Base-by-base conservation (phyloP, 1,140 invertebrate species). In the Octopus sinensis region DNA sequence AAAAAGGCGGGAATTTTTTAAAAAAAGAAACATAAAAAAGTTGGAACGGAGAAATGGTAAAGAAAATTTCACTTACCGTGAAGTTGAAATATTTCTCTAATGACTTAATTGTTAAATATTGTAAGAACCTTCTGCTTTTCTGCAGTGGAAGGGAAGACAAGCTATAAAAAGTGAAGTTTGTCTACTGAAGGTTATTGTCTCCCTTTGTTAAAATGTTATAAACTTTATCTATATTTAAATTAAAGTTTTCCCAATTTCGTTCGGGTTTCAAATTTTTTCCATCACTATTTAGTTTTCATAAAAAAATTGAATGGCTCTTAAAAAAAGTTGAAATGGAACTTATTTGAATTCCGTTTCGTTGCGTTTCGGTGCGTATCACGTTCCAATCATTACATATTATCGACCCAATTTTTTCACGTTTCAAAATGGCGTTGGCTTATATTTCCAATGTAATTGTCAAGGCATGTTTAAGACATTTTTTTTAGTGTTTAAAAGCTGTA, bases 81-180 rank as follows among this genome's bases (percentile, higher is more conserved):
- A 73, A 73, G 9, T 73, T 73, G 17, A 73, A 73, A 17, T 73
- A 10, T 6, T 73, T 23, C 30, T 73, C 68, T n/a, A n/a, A 13
- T 73, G 68, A 73, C 68, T 73, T 73, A 73, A 73, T 73, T 73
- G 68, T n/a, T 23, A 73, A 73, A 73, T 73, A 73, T 73, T 62
- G 9, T 9, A 73, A 12, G 7, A 13, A n/a, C 30, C 30, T 23
- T 73, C 68, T 23, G 17, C 30, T 73, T 62, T 73, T 73, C 68
- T 73, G 68, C 17, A 13, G 30, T 23, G 17, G 68, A 73, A 73
- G 68, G 68, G 30, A 73, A 73, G 68, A 73, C 68, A 73, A 73
- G 30, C 68, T 23, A 73, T 23, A 73, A 73, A 73, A 73, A 73
- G 68, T 73, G 68, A 73, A 73, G 68, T 73, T 73, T 73, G 5